Conservation (phyloP, 2,797 vertebrate genomes). For the Epinephelus malabaricus region DNA sequence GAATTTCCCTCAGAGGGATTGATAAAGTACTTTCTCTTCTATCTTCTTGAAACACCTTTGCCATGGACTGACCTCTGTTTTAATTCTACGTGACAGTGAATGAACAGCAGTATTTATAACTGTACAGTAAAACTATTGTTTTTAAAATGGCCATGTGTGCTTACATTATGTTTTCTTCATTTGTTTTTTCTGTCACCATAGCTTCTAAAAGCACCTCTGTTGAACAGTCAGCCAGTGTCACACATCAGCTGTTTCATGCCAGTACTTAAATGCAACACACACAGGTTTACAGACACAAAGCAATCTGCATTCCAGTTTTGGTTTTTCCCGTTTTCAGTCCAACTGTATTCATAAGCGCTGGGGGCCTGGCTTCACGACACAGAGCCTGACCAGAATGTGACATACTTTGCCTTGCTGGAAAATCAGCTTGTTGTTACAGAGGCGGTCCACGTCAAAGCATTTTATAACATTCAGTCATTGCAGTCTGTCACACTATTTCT, state of each 20-base stretch:
- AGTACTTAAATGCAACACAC: not conserved
- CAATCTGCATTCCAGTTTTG: constrained; percentile 14
- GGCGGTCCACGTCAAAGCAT: not conserved
- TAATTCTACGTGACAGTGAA: not conserved
- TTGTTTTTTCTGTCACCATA: not conserved
- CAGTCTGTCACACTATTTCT: not conserved
- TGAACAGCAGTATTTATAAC: not conserved
- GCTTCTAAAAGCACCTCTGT: not conserved
- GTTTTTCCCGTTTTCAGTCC: not conserved
- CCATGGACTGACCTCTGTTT: not conserved
- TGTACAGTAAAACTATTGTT: not conserved
- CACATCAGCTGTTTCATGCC: not conserved
- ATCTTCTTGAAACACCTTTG: not conserved
- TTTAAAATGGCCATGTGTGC: not conserved
- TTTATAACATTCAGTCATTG: not conserved
- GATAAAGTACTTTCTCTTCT: too few species aligned
- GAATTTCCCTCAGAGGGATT: too few species aligned
- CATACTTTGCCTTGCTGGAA: not conserved
- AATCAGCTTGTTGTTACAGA: not conserved
- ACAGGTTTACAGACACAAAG: not conserved
- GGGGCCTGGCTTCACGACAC: not conserved
- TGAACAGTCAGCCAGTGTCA: not conserved
- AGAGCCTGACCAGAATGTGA: not conserved
- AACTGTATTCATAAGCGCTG: constrained; percentile 3
- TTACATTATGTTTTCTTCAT: not conserved